Percentiles rank a stretch among this genome's conserved stretches.
Conservation (phyloP, 2,797 vertebrate species). For the Pipistrellus pygmaeus region DNA sequence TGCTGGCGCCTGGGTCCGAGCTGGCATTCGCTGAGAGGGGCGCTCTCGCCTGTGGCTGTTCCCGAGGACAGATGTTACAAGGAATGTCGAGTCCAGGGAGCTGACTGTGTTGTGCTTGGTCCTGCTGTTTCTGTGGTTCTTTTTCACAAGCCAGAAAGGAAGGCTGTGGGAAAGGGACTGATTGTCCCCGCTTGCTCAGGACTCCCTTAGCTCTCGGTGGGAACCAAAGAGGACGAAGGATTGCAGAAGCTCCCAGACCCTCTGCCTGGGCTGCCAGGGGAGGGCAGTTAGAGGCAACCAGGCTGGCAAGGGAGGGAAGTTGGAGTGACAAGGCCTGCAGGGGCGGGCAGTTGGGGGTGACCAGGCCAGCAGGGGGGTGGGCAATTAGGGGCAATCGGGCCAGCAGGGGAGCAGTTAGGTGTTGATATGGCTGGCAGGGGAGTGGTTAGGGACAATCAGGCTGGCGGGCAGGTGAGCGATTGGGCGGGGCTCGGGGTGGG, state of each 20-base stretch:
- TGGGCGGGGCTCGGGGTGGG: background rate
- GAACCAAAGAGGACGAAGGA: background rate
- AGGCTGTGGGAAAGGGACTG: background rate
- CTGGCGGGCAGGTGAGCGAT: no score
- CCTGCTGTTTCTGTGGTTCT: background rate
- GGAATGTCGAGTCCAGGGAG: background rate
- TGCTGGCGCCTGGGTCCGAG: background rate
- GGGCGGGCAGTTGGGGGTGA: no score
- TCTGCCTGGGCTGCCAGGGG: background rate
- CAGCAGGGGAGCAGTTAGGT: no score
- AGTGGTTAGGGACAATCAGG: no score
- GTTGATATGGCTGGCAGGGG: no score
- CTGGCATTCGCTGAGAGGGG: background rate
- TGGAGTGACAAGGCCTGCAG: no score
- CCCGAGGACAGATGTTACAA: background rate
- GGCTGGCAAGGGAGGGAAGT: no score
- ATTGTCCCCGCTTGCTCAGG: background rate
- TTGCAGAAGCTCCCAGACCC: background rate
- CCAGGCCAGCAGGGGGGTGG: no score
- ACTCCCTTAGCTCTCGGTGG: background rate
- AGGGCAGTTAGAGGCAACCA: no score
- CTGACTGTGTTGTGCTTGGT: background rate
- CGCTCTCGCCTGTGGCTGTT: background rate
- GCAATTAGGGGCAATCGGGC: no score
- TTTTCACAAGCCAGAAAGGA: background rate